These are phyloP conservation scores for Gryon sp. DNA, from an alignment of 1,140 invertebrate species.

Conservation along the genomic window DNA sequence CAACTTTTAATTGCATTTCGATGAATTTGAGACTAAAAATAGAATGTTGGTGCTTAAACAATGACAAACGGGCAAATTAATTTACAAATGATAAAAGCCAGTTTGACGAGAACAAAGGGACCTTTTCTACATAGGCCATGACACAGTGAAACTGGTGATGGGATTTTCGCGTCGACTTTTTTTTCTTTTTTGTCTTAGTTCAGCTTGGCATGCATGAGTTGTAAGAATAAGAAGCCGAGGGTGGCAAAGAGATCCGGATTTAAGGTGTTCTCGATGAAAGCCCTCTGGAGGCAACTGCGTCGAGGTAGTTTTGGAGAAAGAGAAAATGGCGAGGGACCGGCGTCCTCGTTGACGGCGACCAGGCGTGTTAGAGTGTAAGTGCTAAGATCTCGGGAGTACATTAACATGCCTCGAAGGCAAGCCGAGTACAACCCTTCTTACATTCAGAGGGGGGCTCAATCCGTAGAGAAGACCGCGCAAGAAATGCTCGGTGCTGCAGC, in stretches of 20 bases:
- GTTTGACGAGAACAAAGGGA: neutral
- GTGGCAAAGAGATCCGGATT: conserved; percentile 76
- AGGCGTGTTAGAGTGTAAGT: conserved; percentile 79
- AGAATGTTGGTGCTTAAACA: no score
- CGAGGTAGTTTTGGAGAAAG: conserved; percentile 76
- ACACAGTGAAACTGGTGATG: conserved; percentile 13
- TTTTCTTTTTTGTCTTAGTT: no score
- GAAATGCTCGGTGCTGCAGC: conserved; percentile 68
- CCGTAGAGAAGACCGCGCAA: conserved; percentile 64
- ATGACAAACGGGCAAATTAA: neutral
- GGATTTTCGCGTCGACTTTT: conserved; percentile 34
- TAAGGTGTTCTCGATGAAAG: conserved; percentile 78
- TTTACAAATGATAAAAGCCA: neutral
- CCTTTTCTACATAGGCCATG: conserved; percentile 33
- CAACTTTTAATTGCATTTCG: no score
- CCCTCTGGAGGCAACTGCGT: conserved; percentile 73
- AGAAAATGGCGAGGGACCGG: conserved; percentile 71
- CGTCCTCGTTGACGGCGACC: conserved; percentile 60
- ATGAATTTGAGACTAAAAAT: no score
- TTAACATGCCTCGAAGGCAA: conserved; percentile 79
- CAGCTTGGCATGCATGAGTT: conserved; percentile 66
- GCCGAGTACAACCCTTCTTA: conserved; percentile 80
- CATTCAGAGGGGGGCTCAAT: conserved; percentile 75
- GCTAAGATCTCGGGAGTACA: conserved; percentile 80
- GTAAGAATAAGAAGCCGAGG: conserved; percentile 58